These are phyloP conservation scores for Pachycephala philippinensis DNA, from an alignment of 2,113 vertebrate species.

Conservation along the genomic window DNA sequence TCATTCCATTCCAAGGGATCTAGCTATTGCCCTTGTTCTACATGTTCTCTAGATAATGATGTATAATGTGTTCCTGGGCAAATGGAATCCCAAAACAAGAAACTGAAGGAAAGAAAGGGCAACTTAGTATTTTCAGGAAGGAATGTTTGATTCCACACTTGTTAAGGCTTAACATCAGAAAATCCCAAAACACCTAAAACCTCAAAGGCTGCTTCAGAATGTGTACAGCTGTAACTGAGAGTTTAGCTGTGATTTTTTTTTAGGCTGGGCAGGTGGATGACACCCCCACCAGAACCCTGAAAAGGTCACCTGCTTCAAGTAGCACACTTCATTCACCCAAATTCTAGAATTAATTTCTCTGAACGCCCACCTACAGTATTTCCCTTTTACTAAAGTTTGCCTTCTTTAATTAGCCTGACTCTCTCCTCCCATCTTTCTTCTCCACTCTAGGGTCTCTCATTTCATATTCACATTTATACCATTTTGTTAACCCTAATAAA, in stretches of 20 bases:
- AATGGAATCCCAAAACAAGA: not conserved
- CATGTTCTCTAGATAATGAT: not conserved
- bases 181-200: not conserved
- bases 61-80: not conserved
- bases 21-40: not conserved
- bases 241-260: not conserved
- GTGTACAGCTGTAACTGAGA: not conserved
- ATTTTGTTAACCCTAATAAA: not conserved
- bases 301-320: not conserved
- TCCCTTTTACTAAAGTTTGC: not conserved
- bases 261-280: not conserved
- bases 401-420: not conserved
- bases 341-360: not conserved
- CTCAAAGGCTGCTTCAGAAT: not conserved
- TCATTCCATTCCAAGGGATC: not conserved
- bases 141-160: not conserved
- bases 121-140: not conserved
- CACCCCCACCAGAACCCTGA: not conserved
- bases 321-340: not conserved
- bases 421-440: not conserved
- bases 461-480: not conserved
- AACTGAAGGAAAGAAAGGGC: not conserved
- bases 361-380: not conserved
- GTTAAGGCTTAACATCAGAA: not conserved
- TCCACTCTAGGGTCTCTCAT: not conserved